Base-by-base conservation (phyloP, 2,888 invertebrate genomes). In the Phortica okadai region DNA sequence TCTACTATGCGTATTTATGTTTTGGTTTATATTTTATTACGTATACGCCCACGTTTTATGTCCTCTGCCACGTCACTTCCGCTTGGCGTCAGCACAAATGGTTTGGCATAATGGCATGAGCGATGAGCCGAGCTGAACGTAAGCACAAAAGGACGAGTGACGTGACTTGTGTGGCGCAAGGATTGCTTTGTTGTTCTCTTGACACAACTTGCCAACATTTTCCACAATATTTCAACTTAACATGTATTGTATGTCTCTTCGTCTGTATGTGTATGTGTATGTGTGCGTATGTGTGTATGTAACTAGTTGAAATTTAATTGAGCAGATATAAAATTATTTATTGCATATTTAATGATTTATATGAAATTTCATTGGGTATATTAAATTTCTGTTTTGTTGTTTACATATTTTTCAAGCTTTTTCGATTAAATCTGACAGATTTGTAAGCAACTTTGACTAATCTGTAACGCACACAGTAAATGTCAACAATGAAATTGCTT, bases 281-380 rank as follows among this genome's bases (percentile, higher is more conserved):
- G n/a, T n/a, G n/a, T n/a, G n/a, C n/a, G n/a, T n/a, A 3, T 33
- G 33, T 33, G 33, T 67, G 66, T 14, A 3, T 67, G n/a, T 10
- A 16, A 44, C 41, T 16, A 67, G n/a, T 67, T 67, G 42, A 41
- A 67, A 67, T 44, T 67, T 66, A 41, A 67, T 67, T 67, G 58
- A 58, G 58, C 58, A 58, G 58, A 58, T 7, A 58, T 14, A 54
- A 10, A n/a, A n/a, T 14, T 54, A 54, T 54, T 54, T 54, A n/a
- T 54, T 8, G 50, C 50, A 50, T 50, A 14, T 50, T 50, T 50
- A 50, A 50, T 50, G 50, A 50, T 50, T 50, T 50, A 50, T 50
- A 50, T 50, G 50, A 50, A 50, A 50, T 50, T 50, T 50, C 50
- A 50, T 50, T 50, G 8, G 14, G 50, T 50, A 11, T 3, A 50